A percentile compares a stretch with the other conserved stretches of the same genome.
Conservation (phyloP, 2,888 invertebrate species). For the Girardia tigrina region DNA sequence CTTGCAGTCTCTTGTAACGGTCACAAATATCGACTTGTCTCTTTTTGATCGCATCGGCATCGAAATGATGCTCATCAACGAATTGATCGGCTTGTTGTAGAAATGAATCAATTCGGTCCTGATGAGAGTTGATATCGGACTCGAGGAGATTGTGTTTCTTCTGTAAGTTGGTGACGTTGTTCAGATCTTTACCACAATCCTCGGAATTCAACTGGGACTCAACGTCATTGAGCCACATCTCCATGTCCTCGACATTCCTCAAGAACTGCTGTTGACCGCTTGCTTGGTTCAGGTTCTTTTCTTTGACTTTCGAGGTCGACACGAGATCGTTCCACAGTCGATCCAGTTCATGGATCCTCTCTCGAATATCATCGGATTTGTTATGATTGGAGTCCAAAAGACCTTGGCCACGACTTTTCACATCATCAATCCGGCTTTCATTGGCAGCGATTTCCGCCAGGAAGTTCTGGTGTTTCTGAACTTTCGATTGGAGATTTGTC, state of each 20-base stretch:
- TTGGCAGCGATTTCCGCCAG: slow-evolving; percentile 94
- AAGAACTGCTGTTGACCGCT: slow-evolving; percentile 96
- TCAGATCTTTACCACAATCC: slow-evolving; percentile 87
- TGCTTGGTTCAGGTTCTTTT: slow-evolving; percentile 59
- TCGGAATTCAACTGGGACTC: slow-evolving; percentile 62
- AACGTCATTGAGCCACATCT: slow-evolving; percentile 84
- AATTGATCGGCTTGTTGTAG: slow-evolving; percentile 77
- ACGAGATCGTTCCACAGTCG: slow-evolving; percentile 77
- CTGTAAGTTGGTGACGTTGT: slow-evolving; percentile 91
- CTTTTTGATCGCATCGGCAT: slow-evolving; percentile 77
- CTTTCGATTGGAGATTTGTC: slow-evolving; percentile 55
- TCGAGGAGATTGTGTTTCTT: slow-evolving; percentile 93
- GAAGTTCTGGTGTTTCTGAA: slow-evolving; percentile 95
- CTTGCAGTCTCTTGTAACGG: slow-evolving; percentile 58
- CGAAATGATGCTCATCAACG: slow-evolving; percentile 83
- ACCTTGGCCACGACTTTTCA: slow-evolving; percentile 71
- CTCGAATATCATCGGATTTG: slow-evolving; percentile 58
- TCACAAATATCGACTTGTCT: slow-evolving; percentile 68
- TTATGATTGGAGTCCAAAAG: slow-evolving; percentile 78
- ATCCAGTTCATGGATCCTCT: slow-evolving; percentile 73
- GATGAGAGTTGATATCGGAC: slow-evolving; percentile 84
- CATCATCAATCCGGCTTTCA: slow-evolving; percentile 82
- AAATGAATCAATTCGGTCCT: slow-evolving; percentile 83
- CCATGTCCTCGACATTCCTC: slow-evolving; percentile 90
- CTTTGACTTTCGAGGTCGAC: slow-evolving; percentile 75